Conservation (phyloP, 2,888 invertebrate genomes). For the Philereme transversata region DNA sequence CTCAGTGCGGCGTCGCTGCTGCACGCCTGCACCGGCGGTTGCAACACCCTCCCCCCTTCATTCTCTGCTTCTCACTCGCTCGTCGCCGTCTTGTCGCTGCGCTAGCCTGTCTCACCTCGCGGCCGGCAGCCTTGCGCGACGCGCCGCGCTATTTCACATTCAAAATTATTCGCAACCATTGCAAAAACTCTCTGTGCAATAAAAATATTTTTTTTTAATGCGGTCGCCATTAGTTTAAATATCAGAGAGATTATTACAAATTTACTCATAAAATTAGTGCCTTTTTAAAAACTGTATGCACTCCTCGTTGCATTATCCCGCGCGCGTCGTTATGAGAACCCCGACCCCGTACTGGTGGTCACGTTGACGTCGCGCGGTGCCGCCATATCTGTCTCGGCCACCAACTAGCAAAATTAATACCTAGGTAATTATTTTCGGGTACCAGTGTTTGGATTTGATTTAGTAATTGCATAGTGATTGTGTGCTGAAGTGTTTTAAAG, state of each 20-base stretch:
- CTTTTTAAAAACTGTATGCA: slow-evolving; percentile 82
- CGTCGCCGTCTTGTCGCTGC: slow-evolving; percentile 82
- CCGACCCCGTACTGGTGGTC: slow-evolving; percentile 89
- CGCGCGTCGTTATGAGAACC: slow-evolving; percentile 92
- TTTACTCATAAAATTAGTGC: slow-evolving; percentile 68
- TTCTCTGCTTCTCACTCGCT: slow-evolving; percentile 82
- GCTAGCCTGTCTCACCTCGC: slow-evolving; percentile 84
- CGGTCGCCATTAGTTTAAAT: slow-evolving; percentile 67
- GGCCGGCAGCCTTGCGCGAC: slow-evolving; percentile 84
- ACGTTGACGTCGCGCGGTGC: slow-evolving; percentile 87
- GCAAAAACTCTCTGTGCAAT: slow-evolving; percentile 84
- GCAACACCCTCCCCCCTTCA: slow-evolving; percentile 84
- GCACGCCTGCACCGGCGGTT: slow-evolving; percentile 83
- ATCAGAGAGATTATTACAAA: slow-evolving; percentile 72
- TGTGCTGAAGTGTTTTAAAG: slow-evolving; percentile 70
- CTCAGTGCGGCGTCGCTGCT: slow-evolving; percentile 82
- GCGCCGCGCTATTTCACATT: slow-evolving; percentile 84
- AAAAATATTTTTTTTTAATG: slow-evolving; percentile 71
- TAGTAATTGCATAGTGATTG: slow-evolving; percentile 63
- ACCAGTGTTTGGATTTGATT: slow-evolving; percentile 69
- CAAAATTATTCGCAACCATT: slow-evolving; percentile 84
- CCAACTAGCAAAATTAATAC: slow-evolving; percentile 84
- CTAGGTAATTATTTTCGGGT: slow-evolving; percentile 82
- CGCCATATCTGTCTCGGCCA: slow-evolving; percentile 88
- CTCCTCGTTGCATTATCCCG: slow-evolving; percentile 87